A percentile compares a stretch with the other conserved stretches of the same genome.
These are phyloP conservation scores for Agrilus cyanescens DNA, from an alignment of 2,888 invertebrate genomes.

Conservation along the genomic window DNA sequence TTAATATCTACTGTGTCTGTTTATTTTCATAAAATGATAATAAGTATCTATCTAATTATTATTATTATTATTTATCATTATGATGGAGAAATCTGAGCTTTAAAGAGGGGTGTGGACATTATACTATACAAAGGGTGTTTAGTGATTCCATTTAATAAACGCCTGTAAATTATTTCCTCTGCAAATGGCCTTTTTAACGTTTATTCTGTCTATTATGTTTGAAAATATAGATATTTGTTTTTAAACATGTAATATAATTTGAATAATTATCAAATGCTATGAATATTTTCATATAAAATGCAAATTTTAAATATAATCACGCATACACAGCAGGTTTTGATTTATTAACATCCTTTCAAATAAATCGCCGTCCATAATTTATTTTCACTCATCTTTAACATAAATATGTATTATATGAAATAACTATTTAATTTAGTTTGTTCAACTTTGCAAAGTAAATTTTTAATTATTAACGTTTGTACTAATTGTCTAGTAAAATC, in stretches of 20 bases:
- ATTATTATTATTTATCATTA: too few species aligned
- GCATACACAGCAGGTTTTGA: slow-evolving; percentile 30
- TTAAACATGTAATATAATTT: slow-evolving; percentile 35
- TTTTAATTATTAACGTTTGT: too few species aligned
- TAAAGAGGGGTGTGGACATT: slow-evolving; percentile 34
- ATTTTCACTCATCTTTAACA: too few species aligned
- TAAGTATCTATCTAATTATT: too few species aligned
- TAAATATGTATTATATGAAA: slow-evolving; percentile 2
- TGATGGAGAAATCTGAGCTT: slow-evolving; percentile 28
- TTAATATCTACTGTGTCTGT: slow-evolving; percentile 33
- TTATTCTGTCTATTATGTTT: slow-evolving; percentile 21
- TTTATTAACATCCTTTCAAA: slow-evolving; percentile 21
- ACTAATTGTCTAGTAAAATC: too few species aligned
- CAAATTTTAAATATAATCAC: slow-evolving; percentile 36
- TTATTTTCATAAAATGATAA: slow-evolving; percentile 21
- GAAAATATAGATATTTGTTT: slow-evolving; percentile 32
- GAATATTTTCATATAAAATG: slow-evolving; percentile 37
- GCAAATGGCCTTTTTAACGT: slow-evolving; percentile 27
- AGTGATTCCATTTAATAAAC: slow-evolving; percentile 30
- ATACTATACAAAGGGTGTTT: slow-evolving; percentile 28
- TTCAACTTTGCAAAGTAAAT: neutral
- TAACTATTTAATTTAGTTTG: neutral
- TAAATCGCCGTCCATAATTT: neutral
- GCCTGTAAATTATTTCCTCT: slow-evolving; percentile 30
- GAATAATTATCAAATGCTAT: slow-evolving; percentile 34